Evolutionary conservation across 2,113 vertebrate genomes (phyloP).

Genomic region (Campylomormyrus tamandua): DNA sequence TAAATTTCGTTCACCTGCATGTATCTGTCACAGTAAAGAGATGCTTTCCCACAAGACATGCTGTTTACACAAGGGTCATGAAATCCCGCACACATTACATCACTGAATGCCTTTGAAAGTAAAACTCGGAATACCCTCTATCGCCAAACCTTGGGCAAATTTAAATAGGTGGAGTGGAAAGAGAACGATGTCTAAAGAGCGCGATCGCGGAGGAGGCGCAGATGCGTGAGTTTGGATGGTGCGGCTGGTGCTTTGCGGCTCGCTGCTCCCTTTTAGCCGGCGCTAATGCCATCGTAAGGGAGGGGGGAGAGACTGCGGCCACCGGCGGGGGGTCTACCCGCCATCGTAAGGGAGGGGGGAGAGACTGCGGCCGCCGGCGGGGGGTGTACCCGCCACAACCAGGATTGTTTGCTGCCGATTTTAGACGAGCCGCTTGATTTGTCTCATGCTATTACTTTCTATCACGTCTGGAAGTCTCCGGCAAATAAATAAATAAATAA

Average conservation of each 20-base stretch:
- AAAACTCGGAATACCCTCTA: background rate
- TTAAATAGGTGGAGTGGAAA: slow-evolving; percentile 33
- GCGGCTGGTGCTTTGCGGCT: slow-evolving; percentile 59
- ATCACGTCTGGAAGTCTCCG: slow-evolving; percentile 87
- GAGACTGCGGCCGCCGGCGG: slow-evolving; percentile 32
- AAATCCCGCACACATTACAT: background rate
- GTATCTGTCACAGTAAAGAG: background rate
- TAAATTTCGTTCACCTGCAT: background rate
- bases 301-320: slow-evolving; percentile 27
- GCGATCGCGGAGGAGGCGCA: background rate
- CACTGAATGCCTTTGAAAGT: background rate
- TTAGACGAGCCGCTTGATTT: slow-evolving; percentile 91
- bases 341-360: slow-evolving; percentile 32
- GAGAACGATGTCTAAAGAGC: too few relatives aligned
- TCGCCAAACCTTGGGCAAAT: background rate
- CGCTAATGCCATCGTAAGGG: slow-evolving; percentile 34
- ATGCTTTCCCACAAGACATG: slow-evolving; percentile 21
- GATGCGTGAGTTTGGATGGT: slow-evolving; percentile 43
- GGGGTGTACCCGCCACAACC: slow-evolving; percentile 44
- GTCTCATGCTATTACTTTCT: slow-evolving; percentile 98
- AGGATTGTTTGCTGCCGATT: slow-evolving; percentile 78
- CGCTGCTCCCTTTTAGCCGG: slow-evolving; percentile 57
- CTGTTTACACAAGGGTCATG: background rate
- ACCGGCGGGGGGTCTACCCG: slow-evolving; percentile 40
- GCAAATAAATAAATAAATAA: slow-evolving; percentile 51